A percentile compares a stretch with the other conserved stretches of the same genome.
Conservation (phyloP, 1,140 invertebrate species). For the Formica selysi region DNA sequence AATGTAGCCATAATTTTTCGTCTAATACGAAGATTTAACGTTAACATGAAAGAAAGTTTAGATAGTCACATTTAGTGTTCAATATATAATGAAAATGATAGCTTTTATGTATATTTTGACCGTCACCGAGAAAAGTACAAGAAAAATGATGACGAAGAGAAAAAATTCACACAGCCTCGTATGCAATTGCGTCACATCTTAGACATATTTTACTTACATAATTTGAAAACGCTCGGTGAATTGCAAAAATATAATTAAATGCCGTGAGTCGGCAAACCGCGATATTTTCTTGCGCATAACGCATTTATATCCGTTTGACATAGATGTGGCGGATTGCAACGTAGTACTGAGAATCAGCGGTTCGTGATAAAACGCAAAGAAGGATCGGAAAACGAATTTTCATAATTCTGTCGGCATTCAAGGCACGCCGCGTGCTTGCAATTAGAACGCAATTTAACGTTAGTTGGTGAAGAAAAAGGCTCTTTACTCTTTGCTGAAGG, state of each 20-base stretch:
- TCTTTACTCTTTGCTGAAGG: constrained; percentile 60
- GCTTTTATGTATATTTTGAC: constrained; percentile 13
- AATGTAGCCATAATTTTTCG: constrained; percentile 4
- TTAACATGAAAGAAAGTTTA: constrained; percentile 11
- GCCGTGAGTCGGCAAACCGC: constrained; percentile 31
- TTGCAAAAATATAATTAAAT: constrained; percentile 58
- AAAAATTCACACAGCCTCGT: background rate
- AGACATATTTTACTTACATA: constrained; percentile 37
- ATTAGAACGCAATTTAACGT: constrained; percentile 64
- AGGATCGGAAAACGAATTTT: constrained; percentile 63
- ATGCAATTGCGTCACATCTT: constrained; percentile 13
- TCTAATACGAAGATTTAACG: constrained; percentile 9
- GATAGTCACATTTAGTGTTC: background rate
- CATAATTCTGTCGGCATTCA: constrained; percentile 58
- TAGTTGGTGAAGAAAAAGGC: constrained; percentile 59
- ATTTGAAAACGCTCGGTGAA: constrained; percentile 40
- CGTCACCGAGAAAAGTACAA: background rate
- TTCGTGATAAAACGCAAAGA: constrained; percentile 48
- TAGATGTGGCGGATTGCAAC: constrained; percentile 47
- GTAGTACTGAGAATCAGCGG: constrained; percentile 45
- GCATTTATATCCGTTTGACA: constrained; percentile 42
- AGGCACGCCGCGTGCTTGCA: constrained; percentile 51
- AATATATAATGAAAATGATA: constrained; percentile 3
- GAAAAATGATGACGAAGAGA: constrained; percentile 18
- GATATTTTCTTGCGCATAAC: constrained; percentile 51